These are phyloP conservation scores for Scaptomyza reducta DNA, from an alignment of 2,888 invertebrate genomes.

Conservation along the genomic window DNA sequence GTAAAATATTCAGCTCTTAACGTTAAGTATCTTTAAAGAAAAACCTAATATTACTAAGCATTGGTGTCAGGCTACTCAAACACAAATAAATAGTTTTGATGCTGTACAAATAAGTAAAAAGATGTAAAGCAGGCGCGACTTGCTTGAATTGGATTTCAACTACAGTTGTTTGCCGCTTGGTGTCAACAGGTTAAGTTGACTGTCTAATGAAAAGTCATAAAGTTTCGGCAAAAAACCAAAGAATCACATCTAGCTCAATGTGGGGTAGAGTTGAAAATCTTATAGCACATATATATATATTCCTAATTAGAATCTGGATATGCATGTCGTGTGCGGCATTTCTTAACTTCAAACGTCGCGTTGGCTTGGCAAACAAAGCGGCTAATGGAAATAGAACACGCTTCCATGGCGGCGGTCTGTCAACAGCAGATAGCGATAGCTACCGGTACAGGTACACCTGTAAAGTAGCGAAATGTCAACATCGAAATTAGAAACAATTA, in stretches of 20 bases:
- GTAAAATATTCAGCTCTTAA: too few species aligned
- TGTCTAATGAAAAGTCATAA: slow-evolving; percentile 43
- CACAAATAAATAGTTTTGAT: neutral
- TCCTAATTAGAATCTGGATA: slow-evolving; percentile 61
- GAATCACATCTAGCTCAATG: slow-evolving; percentile 31
- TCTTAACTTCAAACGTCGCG: slow-evolving; percentile 43
- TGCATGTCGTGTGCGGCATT: slow-evolving; percentile 40
- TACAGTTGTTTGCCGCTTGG: slow-evolving; percentile 25
- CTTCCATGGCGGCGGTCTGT: slow-evolving; percentile 49
- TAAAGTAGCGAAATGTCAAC: slow-evolving; percentile 50
- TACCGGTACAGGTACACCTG: slow-evolving; percentile 16
- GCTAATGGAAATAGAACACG: slow-evolving; percentile 55
- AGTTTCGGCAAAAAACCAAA: slow-evolving; percentile 41
- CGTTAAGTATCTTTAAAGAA: too few species aligned
- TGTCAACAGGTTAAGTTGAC: slow-evolving; percentile 50
- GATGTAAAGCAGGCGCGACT: slow-evolving; percentile 26
- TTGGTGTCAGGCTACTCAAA: neutral
- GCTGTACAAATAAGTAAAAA: neutral
- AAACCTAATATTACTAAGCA: too few species aligned
- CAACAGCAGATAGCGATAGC: slow-evolving; percentile 62
- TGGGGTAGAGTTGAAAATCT: slow-evolving; percentile 1
- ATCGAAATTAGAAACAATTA: slow-evolving; percentile 73
- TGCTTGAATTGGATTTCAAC: slow-evolving; percentile 1
- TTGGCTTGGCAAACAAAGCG: slow-evolving; percentile 24
- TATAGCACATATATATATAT: too few species aligned